Percentiles rank a stretch among this genome's conserved stretches.
These are phyloP conservation scores for Thelaira solivaga DNA, from an alignment of 2,888 invertebrate genomes.

Conservation along the genomic window DNA sequence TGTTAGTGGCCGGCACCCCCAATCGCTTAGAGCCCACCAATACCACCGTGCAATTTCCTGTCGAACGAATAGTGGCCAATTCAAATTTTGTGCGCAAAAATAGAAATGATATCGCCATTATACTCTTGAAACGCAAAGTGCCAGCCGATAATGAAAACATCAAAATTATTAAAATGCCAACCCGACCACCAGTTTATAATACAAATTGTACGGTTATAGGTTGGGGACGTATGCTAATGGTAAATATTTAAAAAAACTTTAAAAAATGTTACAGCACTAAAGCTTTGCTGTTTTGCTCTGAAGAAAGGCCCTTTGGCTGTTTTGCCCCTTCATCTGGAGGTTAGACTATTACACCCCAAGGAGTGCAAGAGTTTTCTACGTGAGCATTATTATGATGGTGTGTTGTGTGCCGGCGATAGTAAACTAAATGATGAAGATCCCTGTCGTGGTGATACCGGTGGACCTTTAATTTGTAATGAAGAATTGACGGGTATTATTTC, in stretches of 20 bases:
- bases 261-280: too few species aligned
- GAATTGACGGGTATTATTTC: slow-evolving; percentile 64
- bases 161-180: slow-evolving; percentile 46
- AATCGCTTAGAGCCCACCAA: slow-evolving; percentile 47
- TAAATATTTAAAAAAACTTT: slow-evolving; percentile 39
- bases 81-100: slow-evolving; percentile 57
- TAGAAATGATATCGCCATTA: slow-evolving; percentile 64
- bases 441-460: slow-evolving; percentile 66
- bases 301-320: slow-evolving; percentile 63
- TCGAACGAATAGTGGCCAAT: slow-evolving; percentile 54
- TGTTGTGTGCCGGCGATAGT: slow-evolving; percentile 54
- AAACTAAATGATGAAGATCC: slow-evolving; percentile 46
- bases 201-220: slow-evolving; percentile 61
- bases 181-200: slow-evolving; percentile 26
- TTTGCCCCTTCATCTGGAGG: slow-evolving; percentile 2
- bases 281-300: too few species aligned
- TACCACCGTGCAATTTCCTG: slow-evolving; percentile 55
- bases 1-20: slow-evolving; percentile 60
- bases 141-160: slow-evolving; percentile 32
- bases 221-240: slow-evolving; percentile 65
- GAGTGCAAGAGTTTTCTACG: slow-evolving; percentile 31
- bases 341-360: slow-evolving; percentile 1
- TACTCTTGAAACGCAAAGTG: slow-evolving; percentile 56
- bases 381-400: slow-evolving; percentile 30
- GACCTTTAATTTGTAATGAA: slow-evolving; percentile 64